phyloP scores from a whole-genome alignment of 2,888 invertebrate genomes.

The Elegia similella region DNA sequence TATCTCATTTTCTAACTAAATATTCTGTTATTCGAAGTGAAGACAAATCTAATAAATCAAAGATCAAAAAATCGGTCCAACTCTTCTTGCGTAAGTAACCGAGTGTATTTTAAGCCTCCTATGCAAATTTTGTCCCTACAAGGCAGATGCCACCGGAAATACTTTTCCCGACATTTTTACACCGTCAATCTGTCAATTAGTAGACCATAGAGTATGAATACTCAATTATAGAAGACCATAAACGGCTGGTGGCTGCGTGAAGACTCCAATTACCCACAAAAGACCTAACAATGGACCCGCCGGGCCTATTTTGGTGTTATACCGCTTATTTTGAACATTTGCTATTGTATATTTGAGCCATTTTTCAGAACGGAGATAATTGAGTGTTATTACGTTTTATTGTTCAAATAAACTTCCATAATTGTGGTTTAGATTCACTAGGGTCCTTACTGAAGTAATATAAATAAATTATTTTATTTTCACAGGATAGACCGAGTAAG shows the following conservation, averaged over 20 bases:
- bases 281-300: slow-evolving; percentile 24
- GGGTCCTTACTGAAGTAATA: not conserved
- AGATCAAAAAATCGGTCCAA: too few species aligned
- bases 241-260: slow-evolving; percentile 36
- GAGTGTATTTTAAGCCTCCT: too few species aligned
- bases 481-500: too few species aligned
- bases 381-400: slow-evolving; percentile 6
- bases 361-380: slow-evolving; percentile 5
- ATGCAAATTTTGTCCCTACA: not conserved
- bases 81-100: too few species aligned
- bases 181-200: slow-evolving; percentile 54
- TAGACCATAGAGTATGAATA: slow-evolving; percentile 45
- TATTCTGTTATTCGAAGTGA: too few species aligned
- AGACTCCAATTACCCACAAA: slow-evolving; percentile 42
- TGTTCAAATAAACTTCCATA: slow-evolving; percentile 5
- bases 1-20: too few species aligned
- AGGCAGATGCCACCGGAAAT: slow-evolving; percentile 19
- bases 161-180: slow-evolving; percentile 32
- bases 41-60: too few species aligned
- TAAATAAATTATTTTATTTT: too few species aligned
- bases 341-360: slow-evolving; percentile 6
- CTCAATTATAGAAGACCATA: slow-evolving; percentile 48
- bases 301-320: slow-evolving; percentile 21
- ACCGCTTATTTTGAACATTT: slow-evolving; percentile 9
- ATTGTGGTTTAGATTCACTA: not conserved